Evolutionary conservation across 2,113 vertebrate genomes (phyloP).

Genomic region (Accipiter virgatus): DNA sequence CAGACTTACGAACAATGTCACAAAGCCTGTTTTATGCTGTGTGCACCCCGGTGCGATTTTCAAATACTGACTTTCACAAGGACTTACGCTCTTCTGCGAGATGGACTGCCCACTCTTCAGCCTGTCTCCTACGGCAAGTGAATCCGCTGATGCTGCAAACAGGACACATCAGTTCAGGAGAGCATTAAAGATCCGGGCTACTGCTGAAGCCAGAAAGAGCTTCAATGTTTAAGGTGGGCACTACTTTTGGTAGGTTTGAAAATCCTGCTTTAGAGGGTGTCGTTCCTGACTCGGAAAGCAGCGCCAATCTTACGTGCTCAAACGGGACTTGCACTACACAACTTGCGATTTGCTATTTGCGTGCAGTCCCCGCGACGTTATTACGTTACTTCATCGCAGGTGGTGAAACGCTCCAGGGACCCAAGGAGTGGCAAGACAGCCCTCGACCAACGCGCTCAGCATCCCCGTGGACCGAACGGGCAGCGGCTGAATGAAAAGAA

Average conservation of each 20-base stretch:
- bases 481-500: background rate
- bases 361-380: no score
- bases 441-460: background rate
- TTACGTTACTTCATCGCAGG: background rate
- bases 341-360: background rate
- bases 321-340: background rate
- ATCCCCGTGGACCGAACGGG: background rate
- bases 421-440: background rate
- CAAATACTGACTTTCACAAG: background rate
- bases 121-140: background rate
- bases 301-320: background rate
- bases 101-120: background rate
- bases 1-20: background rate
- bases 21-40: background rate
- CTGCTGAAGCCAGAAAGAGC: background rate
- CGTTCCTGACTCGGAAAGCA: background rate
- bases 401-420: background rate
- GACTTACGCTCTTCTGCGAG: background rate
- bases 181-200: background rate
- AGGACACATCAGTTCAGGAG: background rate
- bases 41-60: background rate
- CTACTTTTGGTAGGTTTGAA: background rate
- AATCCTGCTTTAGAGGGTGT: background rate
- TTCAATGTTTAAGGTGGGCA: background rate
- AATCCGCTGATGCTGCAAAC: background rate